Base-by-base conservation (phyloP, 2,797 vertebrate species). In the Aldrovandia affinis region DNA sequence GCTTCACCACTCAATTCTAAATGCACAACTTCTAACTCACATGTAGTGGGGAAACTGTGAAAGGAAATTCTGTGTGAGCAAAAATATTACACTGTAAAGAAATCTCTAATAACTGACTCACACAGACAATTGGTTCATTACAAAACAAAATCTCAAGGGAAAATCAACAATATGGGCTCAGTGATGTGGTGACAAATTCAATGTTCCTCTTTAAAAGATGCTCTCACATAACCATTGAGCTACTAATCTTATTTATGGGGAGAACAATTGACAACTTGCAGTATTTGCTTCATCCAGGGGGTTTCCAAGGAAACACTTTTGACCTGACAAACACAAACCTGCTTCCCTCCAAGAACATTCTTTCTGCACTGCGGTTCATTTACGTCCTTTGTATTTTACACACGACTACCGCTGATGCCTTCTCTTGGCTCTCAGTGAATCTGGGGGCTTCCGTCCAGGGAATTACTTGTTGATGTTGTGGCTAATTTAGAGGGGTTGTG, bases 271-370 rank as follows among this genome's bases (percentile, higher is more conserved):
- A 95, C 94, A 94, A 94, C 89, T 92, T 90, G 90, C 94, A 90
- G 93, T 94, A 92, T 95, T 95, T 84, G 81, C 92, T 93, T 91
- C 93, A 91, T 94, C 92, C 91, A 91, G 92, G 81, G 88, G 91
- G 96, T 96, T 94, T 94, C 95, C 95, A 94, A 89, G 94, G 95
- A 92, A 96, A 96, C 96, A 93, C 93, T 90, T 92, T 92, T 95
- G 95, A 95, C 94, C 94, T 92, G 92, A 92, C 93, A 94, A 95
- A 95, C 93, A 94, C 94, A 94, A 91, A 92, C 92, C 94, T 93
- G 93, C 93, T 94, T 92, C 85, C 83, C 85, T 87, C 88, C 87
- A 93, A 94, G 92, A 95, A 93, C 94, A 91, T 85, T 91, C 88
- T 94, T 95, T 96, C 94, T 94, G 90, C 88, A 81, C 91, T 92